Conservation (phyloP, 1,140 invertebrate genomes). For the Temnothorax longispinosus region DNA sequence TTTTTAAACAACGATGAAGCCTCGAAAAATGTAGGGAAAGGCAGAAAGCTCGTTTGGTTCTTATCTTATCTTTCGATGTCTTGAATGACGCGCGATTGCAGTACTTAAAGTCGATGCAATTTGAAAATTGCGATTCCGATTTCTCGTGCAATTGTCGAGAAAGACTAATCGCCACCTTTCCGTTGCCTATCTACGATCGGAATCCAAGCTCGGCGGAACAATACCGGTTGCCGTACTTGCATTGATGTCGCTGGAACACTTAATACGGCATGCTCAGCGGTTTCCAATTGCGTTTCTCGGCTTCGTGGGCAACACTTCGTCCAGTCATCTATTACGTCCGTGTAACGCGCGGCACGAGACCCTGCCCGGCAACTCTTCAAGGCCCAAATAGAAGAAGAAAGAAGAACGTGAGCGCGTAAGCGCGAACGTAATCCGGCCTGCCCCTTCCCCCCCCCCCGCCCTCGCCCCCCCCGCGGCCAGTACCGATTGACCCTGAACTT, state of each 20-base stretch:
- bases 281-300: not conserved
- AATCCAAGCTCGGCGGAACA: not conserved
- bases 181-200: not conserved
- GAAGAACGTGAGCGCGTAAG: slow-evolving; percentile 73
- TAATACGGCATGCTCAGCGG: not conserved
- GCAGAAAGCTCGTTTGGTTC: not conserved
- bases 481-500: slow-evolving; percentile 84
- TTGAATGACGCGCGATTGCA: not conserved
- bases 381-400: slow-evolving; percentile 82
- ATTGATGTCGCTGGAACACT: not conserved
- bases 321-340: slow-evolving; percentile 43
- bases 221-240: not conserved
- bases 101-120: not conserved
- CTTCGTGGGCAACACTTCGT: slow-evolving; percentile 54
- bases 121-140: not conserved
- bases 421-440: slow-evolving; percentile 77
- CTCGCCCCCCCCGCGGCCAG: slow-evolving; percentile 32
- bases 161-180: not conserved
- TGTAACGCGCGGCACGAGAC: slow-evolving; percentile 54
- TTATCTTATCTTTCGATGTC: not conserved
- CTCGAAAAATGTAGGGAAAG: not conserved
- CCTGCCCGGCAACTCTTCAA: slow-evolving; percentile 77
- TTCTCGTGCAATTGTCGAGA: not conserved
- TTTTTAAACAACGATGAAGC: not conserved
- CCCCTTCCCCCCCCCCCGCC: not conserved